Conservation (phyloP, 2,113 vertebrate species). For the Mionectes macconnelli region DNA sequence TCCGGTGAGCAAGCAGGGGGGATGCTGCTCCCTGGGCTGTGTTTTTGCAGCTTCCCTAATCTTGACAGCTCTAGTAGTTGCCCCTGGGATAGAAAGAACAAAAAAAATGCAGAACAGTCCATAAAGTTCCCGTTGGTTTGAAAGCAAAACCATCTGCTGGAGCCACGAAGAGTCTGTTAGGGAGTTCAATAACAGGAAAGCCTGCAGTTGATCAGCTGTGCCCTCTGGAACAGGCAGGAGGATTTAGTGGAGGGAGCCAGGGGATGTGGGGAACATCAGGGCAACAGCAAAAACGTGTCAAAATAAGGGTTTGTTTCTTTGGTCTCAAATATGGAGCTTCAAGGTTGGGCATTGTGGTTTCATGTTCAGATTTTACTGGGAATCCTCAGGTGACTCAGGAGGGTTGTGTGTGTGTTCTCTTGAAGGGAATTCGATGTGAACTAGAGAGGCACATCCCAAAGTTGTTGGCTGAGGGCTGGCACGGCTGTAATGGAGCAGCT, state of each 20-base stretch:
- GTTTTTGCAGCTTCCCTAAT: not conserved
- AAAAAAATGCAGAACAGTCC: slow-evolving; percentile 11
- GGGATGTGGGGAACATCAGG: not conserved
- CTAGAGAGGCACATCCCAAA: not conserved
- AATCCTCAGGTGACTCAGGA: not conserved
- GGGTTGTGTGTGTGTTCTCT: not conserved
- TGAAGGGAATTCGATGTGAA: not conserved
- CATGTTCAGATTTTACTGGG: not conserved
- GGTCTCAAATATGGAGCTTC: not conserved
- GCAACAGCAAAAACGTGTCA: not conserved
- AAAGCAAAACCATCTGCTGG: slow-evolving; percentile 60
- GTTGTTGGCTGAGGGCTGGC: not conserved
- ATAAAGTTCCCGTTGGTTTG: slow-evolving; percentile 35
- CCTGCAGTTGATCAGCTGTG: slow-evolving; percentile 51
- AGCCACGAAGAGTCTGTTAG: slow-evolving; percentile 23
- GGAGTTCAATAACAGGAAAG: not conserved
- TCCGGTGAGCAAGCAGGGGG: not conserved
- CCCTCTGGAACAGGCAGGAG: slow-evolving; percentile 1
- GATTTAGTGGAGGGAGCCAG: not conserved
- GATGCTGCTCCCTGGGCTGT: not conserved
- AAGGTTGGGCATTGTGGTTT: not conserved
- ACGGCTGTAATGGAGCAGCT: not conserved
- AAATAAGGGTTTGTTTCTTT: not conserved
- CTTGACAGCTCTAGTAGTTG: not conserved
- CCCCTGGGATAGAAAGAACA: not conserved